These are phyloP conservation scores for Arctocebus calabarensis DNA, from an alignment of 2,797 vertebrate genomes.

Conservation along the genomic window DNA sequence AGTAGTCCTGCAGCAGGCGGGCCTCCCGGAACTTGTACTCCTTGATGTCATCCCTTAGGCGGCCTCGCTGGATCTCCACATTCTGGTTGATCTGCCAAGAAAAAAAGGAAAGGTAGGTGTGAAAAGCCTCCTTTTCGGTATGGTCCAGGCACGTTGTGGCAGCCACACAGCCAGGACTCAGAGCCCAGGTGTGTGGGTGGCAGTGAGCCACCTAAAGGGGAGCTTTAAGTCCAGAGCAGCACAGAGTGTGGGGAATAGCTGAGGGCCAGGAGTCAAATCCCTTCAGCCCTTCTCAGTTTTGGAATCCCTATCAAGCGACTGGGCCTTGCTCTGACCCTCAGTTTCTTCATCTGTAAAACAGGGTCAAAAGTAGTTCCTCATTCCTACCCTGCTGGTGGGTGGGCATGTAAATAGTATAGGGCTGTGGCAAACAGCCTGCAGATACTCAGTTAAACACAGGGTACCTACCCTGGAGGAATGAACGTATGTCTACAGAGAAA, in stretches of 20 bases:
- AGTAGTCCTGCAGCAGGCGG: constrained; percentile 97
- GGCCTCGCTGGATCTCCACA: constrained; percentile 94
- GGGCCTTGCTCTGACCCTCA: background rate
- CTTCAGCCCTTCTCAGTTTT: background rate
- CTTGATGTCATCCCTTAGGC: constrained; percentile 97
- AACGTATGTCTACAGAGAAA: background rate
- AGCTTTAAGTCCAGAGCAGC: background rate
- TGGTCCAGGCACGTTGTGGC: background rate
- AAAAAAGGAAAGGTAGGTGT: background rate
- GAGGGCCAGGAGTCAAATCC: background rate
- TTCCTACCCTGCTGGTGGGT: background rate
- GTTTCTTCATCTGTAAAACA: background rate
- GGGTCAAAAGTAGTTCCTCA: background rate
- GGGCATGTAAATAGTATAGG: background rate
- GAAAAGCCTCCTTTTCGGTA: background rate
- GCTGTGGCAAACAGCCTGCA: background rate
- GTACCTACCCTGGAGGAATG: background rate
- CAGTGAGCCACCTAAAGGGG: background rate
- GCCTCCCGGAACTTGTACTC: constrained; percentile 98
- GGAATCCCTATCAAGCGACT: background rate
- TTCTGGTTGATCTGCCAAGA: constrained; percentile 91
- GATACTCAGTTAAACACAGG: background rate
- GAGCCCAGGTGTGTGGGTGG: background rate
- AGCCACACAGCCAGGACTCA: too few relatives aligned
- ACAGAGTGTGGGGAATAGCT: background rate